Conservation (phyloP, 2,797 vertebrate species). For the Poeciliopsis turneri region DNA sequence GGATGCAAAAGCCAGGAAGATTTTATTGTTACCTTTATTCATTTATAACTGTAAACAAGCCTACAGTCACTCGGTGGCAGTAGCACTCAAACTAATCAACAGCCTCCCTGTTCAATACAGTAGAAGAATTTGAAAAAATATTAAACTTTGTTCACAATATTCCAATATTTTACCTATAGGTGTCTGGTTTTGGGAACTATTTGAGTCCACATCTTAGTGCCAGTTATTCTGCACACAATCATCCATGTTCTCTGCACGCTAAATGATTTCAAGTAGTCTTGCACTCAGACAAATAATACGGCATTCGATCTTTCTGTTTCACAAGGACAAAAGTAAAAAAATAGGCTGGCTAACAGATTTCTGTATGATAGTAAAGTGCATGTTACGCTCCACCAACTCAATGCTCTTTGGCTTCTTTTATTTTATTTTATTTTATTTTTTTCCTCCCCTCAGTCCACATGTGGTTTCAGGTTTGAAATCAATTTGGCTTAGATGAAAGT, state of each 20-base stretch:
- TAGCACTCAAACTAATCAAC: no score
- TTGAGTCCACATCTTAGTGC: not conserved
- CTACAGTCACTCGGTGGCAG: no score
- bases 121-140: not conserved
- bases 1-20: no score
- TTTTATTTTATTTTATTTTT: slow-evolving; percentile 10
- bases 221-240: not conserved
- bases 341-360: slow-evolving; percentile 62
- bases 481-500: slow-evolving; percentile 82
- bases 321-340: slow-evolving; percentile 43
- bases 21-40: no score
- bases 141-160: not conserved
- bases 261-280: slow-evolving; percentile 4
- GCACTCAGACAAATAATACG: slow-evolving; percentile 19
- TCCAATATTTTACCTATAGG: not conserved
- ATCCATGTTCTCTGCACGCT: not conserved
- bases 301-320: slow-evolving; percentile 14
- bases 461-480: slow-evolving; percentile 78
- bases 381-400: slow-evolving; percentile 50
- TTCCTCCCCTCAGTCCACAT: slow-evolving; percentile 7
- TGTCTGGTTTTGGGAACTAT: not conserved
- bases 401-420: slow-evolving; percentile 21
- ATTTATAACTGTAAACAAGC: no score
- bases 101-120: no score
- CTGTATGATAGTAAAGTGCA: slow-evolving; percentile 45